Base-by-base conservation (phyloP, 2,113 vertebrate species). In the Alaudala cheleensis region DNA sequence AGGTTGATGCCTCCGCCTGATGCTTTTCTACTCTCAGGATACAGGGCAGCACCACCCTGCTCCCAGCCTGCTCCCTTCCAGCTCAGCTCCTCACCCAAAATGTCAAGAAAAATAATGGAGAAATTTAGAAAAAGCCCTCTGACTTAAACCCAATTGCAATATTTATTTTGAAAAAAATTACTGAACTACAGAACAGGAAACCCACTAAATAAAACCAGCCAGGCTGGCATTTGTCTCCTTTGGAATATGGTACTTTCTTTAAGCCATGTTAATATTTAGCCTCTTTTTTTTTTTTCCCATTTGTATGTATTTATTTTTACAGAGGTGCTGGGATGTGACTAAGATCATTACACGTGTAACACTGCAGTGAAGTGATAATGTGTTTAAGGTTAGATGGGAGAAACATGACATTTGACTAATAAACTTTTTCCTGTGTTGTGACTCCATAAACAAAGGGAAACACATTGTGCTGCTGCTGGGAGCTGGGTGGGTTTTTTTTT, bases 161-260 rank as follows among this genome's bases (percentile, higher is more conserved):
- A 96, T 97, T 97, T 97, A 95, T 97, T 98, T 97, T 97, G 91
- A 94, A 96, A 97, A 94, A 95, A 97, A 78, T 88, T 95, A 97
- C 93, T 96, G 94, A 97, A 90, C 97, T 96, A 96, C 57, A 89
- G 81, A 92, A 74, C 91, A 97, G 97, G 96, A 98, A 98, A 97
- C 76, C 86, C 83, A 90, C 90, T 97, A 95, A 97, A 95, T 95
- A 80, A 98, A 97, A 94, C 72, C 88, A 92, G 92, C 72, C 93
- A 96, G 87, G 94, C 87, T 95, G 90, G 92, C 88, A 93, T 89
- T 97, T 96, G 82, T 94, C 94, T 97, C 81, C 54, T 42, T 74
- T 91, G 82, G 87, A 96, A 85, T 64, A 79, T 22, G 9, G 92
- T 76, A 81, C 57, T 82, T 92, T 77, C 65, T 92, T 84, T 60